Conservation (phyloP, 2,113 vertebrate genomes). For the Lycaon pictus region DNA sequence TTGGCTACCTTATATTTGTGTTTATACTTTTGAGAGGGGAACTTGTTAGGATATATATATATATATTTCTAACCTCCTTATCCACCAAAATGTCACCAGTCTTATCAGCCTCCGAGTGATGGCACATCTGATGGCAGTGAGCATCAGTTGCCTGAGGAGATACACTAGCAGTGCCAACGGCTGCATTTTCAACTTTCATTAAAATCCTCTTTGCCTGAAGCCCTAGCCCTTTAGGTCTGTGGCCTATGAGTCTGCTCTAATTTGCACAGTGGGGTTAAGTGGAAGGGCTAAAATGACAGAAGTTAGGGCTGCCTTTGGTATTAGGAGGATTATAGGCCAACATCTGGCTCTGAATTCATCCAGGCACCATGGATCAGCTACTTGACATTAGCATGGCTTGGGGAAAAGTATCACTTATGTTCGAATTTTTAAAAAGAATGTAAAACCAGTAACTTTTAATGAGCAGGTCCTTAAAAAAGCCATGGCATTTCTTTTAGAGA, state of each 20-base stretch:
- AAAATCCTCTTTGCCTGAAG: slow-evolving; percentile 69
- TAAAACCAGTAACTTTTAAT: slow-evolving; percentile 75
- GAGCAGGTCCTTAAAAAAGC: slow-evolving; percentile 72
- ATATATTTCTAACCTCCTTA: background rate
- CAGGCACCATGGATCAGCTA: background rate
- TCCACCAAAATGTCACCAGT: slow-evolving; percentile 52
- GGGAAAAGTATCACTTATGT: slow-evolving; percentile 48
- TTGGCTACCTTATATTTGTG: background rate
- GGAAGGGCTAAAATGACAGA: slow-evolving; percentile 72
- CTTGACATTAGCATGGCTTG: slow-evolving; percentile 58
- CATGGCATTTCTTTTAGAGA: slow-evolving; percentile 72
- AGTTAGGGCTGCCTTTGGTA: slow-evolving; percentile 62
- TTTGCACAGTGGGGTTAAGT: slow-evolving; percentile 74
- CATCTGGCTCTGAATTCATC: slow-evolving; percentile 55
- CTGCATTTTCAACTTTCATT: slow-evolving; percentile 75
- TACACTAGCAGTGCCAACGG: slow-evolving; percentile 53
- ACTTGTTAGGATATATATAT: background rate
- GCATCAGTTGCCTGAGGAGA: slow-evolving; percentile 58
- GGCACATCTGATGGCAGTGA: slow-evolving; percentile 49
- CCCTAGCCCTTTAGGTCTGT: slow-evolving; percentile 53
- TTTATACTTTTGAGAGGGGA: slow-evolving; percentile 2
- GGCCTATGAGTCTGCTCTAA: slow-evolving; percentile 67
- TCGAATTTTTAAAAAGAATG: slow-evolving; percentile 45
- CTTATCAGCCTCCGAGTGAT: background rate
- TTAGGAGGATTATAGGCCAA: slow-evolving; percentile 65